Conservation (phyloP, 37 sponge, comb jelly and placozoan species). For the Corticium candelabrum region DNA sequence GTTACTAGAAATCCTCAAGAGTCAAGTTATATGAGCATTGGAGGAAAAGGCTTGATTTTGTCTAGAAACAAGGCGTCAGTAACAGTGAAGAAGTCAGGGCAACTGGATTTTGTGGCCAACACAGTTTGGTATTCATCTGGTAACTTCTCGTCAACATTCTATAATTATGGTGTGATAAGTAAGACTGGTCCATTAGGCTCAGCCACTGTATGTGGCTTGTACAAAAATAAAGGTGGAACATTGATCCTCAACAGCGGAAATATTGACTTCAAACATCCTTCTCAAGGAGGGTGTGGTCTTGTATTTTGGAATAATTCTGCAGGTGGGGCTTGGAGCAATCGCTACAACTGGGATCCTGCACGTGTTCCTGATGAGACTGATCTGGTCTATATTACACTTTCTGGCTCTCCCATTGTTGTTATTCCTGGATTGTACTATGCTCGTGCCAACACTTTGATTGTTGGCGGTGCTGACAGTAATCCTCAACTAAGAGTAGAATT, state of each 20-base stretch:
- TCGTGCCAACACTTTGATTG: neutral
- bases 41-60: neutral
- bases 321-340: neutral
- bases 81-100: neutral
- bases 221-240: neutral
- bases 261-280: neutral
- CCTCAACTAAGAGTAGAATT: neutral
- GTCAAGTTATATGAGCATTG: neutral
- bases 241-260: neutral
- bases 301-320: slow-evolving; percentile 2
- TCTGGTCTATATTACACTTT: neutral
- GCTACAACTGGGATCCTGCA: slow-evolving; percentile 2
- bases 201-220: neutral
- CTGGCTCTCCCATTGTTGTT: neutral
- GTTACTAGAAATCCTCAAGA: neutral
- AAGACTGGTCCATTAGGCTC: neutral
- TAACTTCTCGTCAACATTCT: neutral
- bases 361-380: neutral
- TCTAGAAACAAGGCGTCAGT: neutral
- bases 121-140: neutral
- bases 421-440: neutral
- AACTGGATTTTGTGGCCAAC: neutral
- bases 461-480: neutral
- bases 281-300: neutral
- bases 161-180: neutral